These are phyloP conservation scores for Drosophila hydei DNA, from an alignment of 1,140 invertebrate genomes.

Conservation along the genomic window DNA sequence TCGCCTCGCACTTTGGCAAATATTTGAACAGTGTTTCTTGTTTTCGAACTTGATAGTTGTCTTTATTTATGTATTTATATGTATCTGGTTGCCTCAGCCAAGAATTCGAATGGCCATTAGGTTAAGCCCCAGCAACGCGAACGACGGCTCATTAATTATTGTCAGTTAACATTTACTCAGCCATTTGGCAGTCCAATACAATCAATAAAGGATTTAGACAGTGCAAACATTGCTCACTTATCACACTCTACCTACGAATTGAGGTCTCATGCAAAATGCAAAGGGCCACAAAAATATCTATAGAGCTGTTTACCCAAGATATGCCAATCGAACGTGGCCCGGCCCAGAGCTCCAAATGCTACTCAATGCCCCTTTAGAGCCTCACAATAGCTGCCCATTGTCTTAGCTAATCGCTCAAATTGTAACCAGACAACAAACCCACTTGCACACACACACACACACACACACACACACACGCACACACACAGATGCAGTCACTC, in stretches of 20 bases:
- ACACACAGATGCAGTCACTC: slow-evolving; percentile 85
- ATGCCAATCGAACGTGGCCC: slow-evolving; percentile 48
- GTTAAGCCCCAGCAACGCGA: slow-evolving; percentile 56
- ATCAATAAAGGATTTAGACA: slow-evolving; percentile 80
- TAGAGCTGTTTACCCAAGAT: slow-evolving; percentile 74
- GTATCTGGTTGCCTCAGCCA: slow-evolving; percentile 2
- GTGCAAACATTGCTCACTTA: slow-evolving; percentile 43
- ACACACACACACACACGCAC: neutral
- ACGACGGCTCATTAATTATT: slow-evolving; percentile 64
- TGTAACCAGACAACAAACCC: slow-evolving; percentile 64
- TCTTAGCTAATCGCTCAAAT: slow-evolving; percentile 82
- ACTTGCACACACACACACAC: slow-evolving; percentile 23
- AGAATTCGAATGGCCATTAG: slow-evolving; percentile 71
- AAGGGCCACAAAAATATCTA: slow-evolving; percentile 28
- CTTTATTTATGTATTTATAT: slow-evolving; percentile 11
- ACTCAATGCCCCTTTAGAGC: slow-evolving; percentile 44
- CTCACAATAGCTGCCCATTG: slow-evolving; percentile 73
- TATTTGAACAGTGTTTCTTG: slow-evolving; percentile 61
- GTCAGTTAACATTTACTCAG: slow-evolving; percentile 55
- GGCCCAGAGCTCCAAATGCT: slow-evolving; percentile 22
- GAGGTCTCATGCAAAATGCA: slow-evolving; percentile 5
- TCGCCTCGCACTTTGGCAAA: slow-evolving; percentile 67
- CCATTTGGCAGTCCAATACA: slow-evolving; percentile 68
- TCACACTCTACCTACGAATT: neutral
- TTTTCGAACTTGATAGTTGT: slow-evolving; percentile 7